Conservation (phyloP, 64 coral and sea anemone species). For the Montipora efflorescens region DNA sequence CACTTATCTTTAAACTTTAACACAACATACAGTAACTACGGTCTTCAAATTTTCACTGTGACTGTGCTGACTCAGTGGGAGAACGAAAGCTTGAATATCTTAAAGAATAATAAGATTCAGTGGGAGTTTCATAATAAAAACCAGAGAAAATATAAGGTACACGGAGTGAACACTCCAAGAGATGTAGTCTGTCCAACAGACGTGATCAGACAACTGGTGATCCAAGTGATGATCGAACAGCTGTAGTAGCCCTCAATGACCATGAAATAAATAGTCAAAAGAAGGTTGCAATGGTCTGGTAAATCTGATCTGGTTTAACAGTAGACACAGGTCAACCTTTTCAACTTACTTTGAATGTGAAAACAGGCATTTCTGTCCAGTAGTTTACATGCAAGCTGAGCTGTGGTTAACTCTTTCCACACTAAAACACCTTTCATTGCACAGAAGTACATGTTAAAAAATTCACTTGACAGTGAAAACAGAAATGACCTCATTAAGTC, state of each 20-base stretch:
- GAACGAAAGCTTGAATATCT: not conserved
- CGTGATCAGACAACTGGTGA: not conserved
- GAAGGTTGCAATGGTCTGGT: conserved; percentile 40
- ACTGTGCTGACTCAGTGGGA: not conserved
- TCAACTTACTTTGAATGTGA: conserved; percentile 75
- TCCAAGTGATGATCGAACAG: not conserved
- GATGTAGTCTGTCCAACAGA: not conserved
- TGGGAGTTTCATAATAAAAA: conserved; percentile 19
- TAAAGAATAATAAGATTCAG: not conserved
- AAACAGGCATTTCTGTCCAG: conserved; percentile 60
- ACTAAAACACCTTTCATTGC: not conserved
- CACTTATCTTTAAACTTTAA: no score
- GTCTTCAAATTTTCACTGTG: not conserved
- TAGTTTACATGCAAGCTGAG: not conserved
- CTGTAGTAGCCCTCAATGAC: conserved; percentile 30
- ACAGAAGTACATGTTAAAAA: conserved; percentile 13
- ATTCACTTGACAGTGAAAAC: conserved; percentile 54
- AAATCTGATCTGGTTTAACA: not conserved
- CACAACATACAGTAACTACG: not conserved
- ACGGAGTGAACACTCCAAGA: not conserved
- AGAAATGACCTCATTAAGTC: conserved; percentile 78
- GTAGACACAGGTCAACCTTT: not conserved
- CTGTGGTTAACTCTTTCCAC: not conserved
- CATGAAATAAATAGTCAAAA: conserved; percentile 29
- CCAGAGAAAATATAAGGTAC: not conserved